Evolutionary conservation across 2,888 invertebrate species (phyloP).

Genomic region (Cerastis leucographa): DNA sequence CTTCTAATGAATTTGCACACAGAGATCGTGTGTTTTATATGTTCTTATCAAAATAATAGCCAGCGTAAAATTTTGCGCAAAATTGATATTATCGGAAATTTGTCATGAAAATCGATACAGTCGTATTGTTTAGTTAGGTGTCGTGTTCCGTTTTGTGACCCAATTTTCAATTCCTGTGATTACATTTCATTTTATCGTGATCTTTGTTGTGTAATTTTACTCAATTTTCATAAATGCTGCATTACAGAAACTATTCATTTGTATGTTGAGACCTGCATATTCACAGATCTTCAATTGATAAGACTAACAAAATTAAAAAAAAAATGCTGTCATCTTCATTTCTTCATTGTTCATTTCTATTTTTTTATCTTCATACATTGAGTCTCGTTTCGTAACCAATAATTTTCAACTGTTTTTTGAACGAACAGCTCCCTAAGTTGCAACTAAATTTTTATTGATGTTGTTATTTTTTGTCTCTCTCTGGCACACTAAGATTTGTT

Average conservation of each 20-base stretch:
- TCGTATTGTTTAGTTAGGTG: conserved; percentile 9
- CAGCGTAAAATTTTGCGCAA: conserved; percentile 10
- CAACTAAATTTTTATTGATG: too few relatives aligned
- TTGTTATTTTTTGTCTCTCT: too few relatives aligned
- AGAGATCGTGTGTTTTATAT: neutral
- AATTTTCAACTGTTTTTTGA: too few relatives aligned
- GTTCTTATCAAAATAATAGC: conserved; percentile 4
- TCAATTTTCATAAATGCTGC: neutral
- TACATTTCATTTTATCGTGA: conserved; percentile 13
- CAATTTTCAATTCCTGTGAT: conserved; percentile 36
- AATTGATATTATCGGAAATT: conserved; percentile 35
- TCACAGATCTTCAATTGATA: neutral
- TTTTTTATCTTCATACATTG: too few relatives aligned
- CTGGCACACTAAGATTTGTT: too few relatives aligned
- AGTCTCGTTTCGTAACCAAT: too few relatives aligned
- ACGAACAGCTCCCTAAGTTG: too few relatives aligned
- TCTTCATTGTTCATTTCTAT: too few relatives aligned
- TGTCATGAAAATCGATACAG: conserved; percentile 18
- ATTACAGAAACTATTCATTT: neutral
- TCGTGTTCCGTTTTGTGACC: conserved; percentile 36
- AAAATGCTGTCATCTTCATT: neutral
- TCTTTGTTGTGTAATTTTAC: neutral
- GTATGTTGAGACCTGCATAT: neutral
- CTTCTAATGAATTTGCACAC: neutral
- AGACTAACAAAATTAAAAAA: too few relatives aligned